Conservation (phyloP, 2,797 vertebrate genomes). For the Lepus oiostolus region DNA sequence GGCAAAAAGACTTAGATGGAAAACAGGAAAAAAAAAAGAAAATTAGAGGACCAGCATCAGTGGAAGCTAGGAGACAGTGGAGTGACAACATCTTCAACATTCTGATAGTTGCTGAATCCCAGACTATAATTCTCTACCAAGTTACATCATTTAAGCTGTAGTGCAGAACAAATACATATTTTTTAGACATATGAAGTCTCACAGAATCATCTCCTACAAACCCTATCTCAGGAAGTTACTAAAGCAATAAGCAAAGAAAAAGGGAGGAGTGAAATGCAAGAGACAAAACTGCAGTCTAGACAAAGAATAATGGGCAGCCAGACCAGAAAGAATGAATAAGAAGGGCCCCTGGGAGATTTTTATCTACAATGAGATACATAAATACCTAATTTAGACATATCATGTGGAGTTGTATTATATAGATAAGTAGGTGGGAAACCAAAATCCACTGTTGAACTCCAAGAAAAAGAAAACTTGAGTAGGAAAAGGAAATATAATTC, state of each 20-base stretch:
- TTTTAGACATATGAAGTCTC: not conserved
- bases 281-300: not conserved
- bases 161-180: not conserved
- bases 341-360: not conserved
- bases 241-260: not conserved
- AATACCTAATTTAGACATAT: not conserved
- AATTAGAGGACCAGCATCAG: not conserved
- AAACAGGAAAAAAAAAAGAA: not conserved
- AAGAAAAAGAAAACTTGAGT: constrained; percentile 27
- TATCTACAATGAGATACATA: not conserved
- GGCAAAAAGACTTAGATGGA: not conserved
- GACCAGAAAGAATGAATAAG: not conserved
- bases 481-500: constrained; percentile 44
- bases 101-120: not conserved
- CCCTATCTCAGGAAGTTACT: not conserved
- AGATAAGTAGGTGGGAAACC: constrained; percentile 3
- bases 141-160: not conserved
- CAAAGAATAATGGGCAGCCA: not conserved
- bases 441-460: constrained; percentile 39
- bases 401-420: not conserved
- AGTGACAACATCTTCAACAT: not conserved
- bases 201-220: not conserved
- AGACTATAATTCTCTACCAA: not conserved
- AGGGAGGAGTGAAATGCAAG: not conserved
- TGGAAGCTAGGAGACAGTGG: not conserved